Evolutionary conservation across 2,888 invertebrate species (phyloP), one percentile per base, ranked within the genome.

Genomic region (Urechis unicinctus): DNA sequence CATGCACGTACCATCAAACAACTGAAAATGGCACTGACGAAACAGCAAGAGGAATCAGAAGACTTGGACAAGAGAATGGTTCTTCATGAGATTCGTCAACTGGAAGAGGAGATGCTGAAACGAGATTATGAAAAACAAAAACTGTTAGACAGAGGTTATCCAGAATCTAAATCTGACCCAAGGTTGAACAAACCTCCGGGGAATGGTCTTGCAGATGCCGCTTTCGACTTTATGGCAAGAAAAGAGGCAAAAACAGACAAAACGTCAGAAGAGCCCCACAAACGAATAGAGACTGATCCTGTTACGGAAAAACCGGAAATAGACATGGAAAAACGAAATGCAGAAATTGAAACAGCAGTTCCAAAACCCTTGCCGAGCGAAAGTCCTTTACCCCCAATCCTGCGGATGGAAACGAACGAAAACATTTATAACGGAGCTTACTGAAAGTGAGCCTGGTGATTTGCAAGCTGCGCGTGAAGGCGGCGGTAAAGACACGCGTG

Each of bases 1-100:
- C 26, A 47, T 6, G 41, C 53, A 4, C 24, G 53, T 9, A 25
- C 53, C 5, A 21, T 47, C 21, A 28, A 30, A 24, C 29, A 45
- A 9, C 53, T 53, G 46, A 53, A 47, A 41, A 13, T 30, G 30
- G 53, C 53, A 6, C 31, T 53, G n/a, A 13, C n/a, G 6, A 5
- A 26, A 26, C 52, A 52, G 36, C 21, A 50, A 17, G 50, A 50
- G 31, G 24, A 25, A 17, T 4, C 21, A 4, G 50, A 30, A 22
- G 31, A 5, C 21, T 6, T 5, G 9, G 50, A 50, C 13, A 30
- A 36, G 17, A 36, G 36, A 36, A 36, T 36, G 36, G 17, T 36
- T 36, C 36, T 36, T 36, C 9, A 36, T 9, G 9, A 36, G 36
- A 36, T 36, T 17, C 9, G 36, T 9, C 9, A 36, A 17, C 36